These are phyloP conservation scores for Polydesmus complanatus DNA, from an alignment of 2,888 invertebrate species.

Conservation along the genomic window DNA sequence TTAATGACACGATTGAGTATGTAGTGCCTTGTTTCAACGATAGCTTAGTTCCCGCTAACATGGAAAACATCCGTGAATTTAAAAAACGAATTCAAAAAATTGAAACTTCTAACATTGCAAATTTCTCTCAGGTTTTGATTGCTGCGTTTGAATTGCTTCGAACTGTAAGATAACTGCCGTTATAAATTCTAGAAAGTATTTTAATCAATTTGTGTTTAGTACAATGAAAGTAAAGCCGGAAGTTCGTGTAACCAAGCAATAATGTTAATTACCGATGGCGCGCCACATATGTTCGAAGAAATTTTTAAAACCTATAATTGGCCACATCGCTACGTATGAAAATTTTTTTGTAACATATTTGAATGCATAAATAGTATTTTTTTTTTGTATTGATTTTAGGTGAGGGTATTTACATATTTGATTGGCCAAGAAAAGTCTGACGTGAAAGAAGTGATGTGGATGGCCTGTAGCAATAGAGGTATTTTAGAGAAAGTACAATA, in stretches of 20 bases:
- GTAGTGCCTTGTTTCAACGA: conserved; percentile 74
- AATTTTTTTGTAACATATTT: conserved; percentile 6
- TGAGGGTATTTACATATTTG: conserved; percentile 93
- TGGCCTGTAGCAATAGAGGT: conserved; percentile 98
- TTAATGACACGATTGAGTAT: conserved; percentile 53
- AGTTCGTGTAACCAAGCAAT: conserved; percentile 96
- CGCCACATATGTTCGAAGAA: conserved; percentile 83
- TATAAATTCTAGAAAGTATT: not conserved
- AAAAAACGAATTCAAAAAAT: conserved; percentile 51
- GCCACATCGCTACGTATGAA: conserved; percentile 48
- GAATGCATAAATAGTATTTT: not conserved
- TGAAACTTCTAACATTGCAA: conserved; percentile 62
- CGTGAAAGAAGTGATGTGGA: conserved; percentile 85
- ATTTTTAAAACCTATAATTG: conserved; percentile 84
- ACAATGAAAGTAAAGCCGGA: conserved; percentile 41
- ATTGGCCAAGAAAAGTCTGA: conserved; percentile 93
- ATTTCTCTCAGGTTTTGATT: conserved; percentile 64
- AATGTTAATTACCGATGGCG: conserved; percentile 97
- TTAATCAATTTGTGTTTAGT: not conserved
- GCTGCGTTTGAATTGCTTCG: conserved; percentile 69
- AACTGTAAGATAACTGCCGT: conserved; percentile 40
- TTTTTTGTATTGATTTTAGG: conserved; percentile 45
- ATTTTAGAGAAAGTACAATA: too few relatives aligned
- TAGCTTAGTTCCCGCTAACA: conserved; percentile 68
- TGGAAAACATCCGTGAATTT: conserved; percentile 46